These are phyloP conservation scores for Malaclemys terrapin DNA, from an alignment of 2,113 vertebrate genomes.

Conservation along the genomic window DNA sequence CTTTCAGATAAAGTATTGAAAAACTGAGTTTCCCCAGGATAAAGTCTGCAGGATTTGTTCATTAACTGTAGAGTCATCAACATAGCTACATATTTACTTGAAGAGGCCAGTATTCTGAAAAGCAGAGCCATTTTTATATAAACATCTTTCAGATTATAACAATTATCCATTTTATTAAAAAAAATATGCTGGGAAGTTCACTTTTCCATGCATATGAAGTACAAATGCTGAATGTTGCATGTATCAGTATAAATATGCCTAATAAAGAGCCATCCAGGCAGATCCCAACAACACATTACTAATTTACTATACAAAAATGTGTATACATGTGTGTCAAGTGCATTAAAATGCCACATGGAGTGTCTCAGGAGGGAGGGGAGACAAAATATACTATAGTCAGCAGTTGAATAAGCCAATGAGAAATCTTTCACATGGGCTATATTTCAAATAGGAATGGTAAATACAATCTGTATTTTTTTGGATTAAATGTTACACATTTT, in stretches of 20 bases:
- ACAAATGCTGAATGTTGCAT: slow-evolving; percentile 7
- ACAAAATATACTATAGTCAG: not conserved
- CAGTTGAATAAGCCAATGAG: not conserved
- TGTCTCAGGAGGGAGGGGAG: not conserved
- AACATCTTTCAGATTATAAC: slow-evolving; percentile 6
- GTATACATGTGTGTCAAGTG: not conserved
- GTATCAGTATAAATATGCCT: slow-evolving; percentile 6
- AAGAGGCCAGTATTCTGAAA: not conserved
- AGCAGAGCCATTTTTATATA: slow-evolving; percentile 44
- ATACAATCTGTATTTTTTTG: not conserved
- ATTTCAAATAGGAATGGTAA: not conserved
- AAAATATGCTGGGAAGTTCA: not conserved
- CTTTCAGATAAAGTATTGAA: not conserved
- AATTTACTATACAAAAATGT: slow-evolving; percentile 1
- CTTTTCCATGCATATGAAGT: slow-evolving; percentile 25
- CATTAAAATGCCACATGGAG: slow-evolving; percentile 4
- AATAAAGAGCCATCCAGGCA: slow-evolving; percentile 31
- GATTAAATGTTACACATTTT: not conserved
- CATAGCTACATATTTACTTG: not conserved
- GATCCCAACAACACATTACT: not conserved
- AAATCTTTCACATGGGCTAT: not conserved
- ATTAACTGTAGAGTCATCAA: not conserved
- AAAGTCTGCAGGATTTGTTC: not conserved
- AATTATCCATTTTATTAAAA: slow-evolving; percentile 28
- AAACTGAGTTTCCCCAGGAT: not conserved